Conservation (phyloP, 2,888 invertebrate species). For the Prosapia bicincta region DNA sequence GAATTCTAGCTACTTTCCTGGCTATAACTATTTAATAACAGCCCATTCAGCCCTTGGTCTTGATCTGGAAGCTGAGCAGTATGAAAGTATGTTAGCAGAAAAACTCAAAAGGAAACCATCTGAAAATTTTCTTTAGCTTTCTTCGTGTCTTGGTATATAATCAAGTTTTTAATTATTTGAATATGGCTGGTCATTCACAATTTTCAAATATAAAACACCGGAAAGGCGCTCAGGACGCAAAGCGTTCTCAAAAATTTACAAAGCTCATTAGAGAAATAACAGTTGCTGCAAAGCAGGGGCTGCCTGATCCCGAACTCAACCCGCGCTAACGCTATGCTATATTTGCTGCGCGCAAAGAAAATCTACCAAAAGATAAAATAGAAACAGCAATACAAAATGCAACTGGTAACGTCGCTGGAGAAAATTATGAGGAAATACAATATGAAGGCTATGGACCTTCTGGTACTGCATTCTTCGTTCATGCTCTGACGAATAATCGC, state of each 20-base stretch:
- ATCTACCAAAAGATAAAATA: constrained; percentile 8
- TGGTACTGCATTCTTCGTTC: constrained; percentile 5
- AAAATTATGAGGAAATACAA: neutral
- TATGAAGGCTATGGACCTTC: constrained; percentile 15
- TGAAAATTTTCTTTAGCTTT: too few species aligned
- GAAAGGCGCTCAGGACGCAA: constrained; percentile 7
- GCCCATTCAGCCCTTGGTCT: too few species aligned
- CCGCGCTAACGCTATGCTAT: constrained; percentile 7
- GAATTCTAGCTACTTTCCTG: too few species aligned
- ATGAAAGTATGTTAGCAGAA: too few species aligned
- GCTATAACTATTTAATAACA: too few species aligned
- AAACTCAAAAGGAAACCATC: too few species aligned
- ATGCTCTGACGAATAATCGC: constrained; percentile 15
- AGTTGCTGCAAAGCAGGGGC: too few species aligned
- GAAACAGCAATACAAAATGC: constrained; percentile 9
- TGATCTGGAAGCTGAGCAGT: too few species aligned
- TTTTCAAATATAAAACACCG: constrained; percentile 5
- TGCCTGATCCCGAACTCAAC: constrained; percentile 8
- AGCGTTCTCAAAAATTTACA: constrained; percentile 8
- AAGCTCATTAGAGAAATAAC: constrained; percentile 11
- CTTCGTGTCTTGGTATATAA: too few species aligned
- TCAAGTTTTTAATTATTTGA: too few species aligned
- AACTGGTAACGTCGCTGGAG: neutral
- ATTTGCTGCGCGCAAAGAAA: constrained; percentile 9
- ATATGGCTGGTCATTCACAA: too few species aligned